Base-by-base conservation (phyloP, 2,797 vertebrate genomes). In the Prunella strophiata region DNA sequence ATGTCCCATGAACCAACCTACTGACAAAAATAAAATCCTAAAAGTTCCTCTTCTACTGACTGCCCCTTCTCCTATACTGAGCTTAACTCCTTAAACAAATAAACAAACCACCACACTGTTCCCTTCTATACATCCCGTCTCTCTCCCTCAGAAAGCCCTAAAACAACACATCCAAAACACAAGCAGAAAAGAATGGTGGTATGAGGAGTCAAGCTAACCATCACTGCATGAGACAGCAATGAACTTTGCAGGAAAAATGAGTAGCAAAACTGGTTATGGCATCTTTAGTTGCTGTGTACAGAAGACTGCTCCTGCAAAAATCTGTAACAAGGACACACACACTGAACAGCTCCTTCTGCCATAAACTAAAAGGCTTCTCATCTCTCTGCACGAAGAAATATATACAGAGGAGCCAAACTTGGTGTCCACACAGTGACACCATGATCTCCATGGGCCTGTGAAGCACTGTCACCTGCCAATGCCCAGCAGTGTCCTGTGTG, bases 401-500 rank as follows among this genome's bases (percentile, higher is more conserved):
- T 0, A 42, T n/a, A 42, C 10, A 80, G 51, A 85, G 22, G 16
- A 62, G 10, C 34, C 42, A 42, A 51, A 61, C 22, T 5, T 61
- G 13, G 19, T 38, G 57, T 55, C 59, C 45, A 32, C 23, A 42
- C 34, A 40, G 45, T 25, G 32, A 27, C 50, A 83, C 27, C 50
- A n/a, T 0, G 0, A 21, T 29, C 40, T 48, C 43, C 40, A 34
- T 0, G 7, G 55, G 73, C 40, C 45, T 30, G 30, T 6, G 68
- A 58, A 67, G 47, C 66, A 32, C 36, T 15, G 62, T 17, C n/a
- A 48, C 32, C 47, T 51, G 16, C 7, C 48, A 59, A 1, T 5
- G 42, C 27, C 42, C 57, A 58, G 32, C 43, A 45, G 19, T 1
- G 25, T 8, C n/a, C 68, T 7, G 7, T 9, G 27, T 43, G 38